These are phyloP conservation scores for Lethenteron camtschaticum DNA, from an alignment of 2,113 vertebrate genomes.

Conservation along the genomic window DNA sequence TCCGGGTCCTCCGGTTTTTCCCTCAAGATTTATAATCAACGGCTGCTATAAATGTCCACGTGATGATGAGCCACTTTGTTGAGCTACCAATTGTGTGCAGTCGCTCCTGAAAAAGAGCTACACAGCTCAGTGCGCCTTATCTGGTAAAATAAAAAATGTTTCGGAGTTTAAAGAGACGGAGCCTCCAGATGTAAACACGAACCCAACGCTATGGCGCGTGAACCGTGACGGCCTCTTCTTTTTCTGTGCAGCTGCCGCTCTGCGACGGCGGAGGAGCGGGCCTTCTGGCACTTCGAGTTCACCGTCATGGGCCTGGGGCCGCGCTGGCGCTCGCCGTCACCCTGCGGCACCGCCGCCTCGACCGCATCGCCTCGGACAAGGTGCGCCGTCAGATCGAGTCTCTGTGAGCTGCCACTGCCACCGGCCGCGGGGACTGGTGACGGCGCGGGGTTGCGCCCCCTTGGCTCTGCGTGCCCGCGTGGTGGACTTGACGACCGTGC, in stretches of 20 bases:
- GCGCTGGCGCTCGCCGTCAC: constrained; percentile 33
- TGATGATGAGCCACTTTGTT: not conserved
- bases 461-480: not conserved
- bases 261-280: constrained; percentile 23
- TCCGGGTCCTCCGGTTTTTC: no score
- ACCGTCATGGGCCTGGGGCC: constrained; percentile 20
- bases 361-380: constrained; percentile 43
- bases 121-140: not conserved
- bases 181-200: not conserved
- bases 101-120: not conserved
- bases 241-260: constrained; percentile 32
- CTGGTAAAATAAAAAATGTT: no score
- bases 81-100: not conserved
- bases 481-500: not conserved
- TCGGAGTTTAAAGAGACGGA: not conserved
- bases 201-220: no score
- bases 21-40: no score
- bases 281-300: constrained; percentile 46
- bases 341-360: constrained; percentile 32
- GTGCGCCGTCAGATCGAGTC: constrained; percentile 50
- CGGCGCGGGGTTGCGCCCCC: not conserved
- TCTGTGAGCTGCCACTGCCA: constrained; percentile 19
- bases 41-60: no score
- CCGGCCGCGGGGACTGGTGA: not conserved
- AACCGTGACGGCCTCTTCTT: not conserved